Base-by-base conservation (phyloP, 92 coral and sea anemone species). In the Phymanthus crucifer region DNA sequence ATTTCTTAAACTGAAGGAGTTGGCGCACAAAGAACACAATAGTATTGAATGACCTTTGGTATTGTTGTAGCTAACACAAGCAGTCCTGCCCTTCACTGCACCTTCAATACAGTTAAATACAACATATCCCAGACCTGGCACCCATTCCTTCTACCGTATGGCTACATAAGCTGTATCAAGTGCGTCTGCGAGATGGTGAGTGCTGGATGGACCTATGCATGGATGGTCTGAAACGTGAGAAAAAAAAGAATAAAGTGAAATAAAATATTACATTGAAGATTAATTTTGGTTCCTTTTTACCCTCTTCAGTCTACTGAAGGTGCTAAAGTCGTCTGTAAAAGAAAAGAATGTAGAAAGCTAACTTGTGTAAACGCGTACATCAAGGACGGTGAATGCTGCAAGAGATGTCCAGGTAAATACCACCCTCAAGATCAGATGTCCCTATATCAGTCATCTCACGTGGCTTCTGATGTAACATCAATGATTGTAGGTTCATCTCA, bases 131-230 rank as follows among this genome's bases (percentile, higher is more conserved):
- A 90, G 33, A 57, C 69, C 31, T 93, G 97, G 97, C 73, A 90
- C 61, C 97, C 97, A 7, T 78, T 87, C 50, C 85, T 93, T 24
- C 34, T 74, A 17, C 97, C 94, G 29, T 38, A 71, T 46, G 97
- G 94, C 66, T 87, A 87, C 68, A 68, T 78, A 37, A 82, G 80
- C 58, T 93, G 97, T 83, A 93, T 90, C 76, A 83, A 74, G 33
- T 93, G 97, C 70, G 45, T 43, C 32, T 93, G 97, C 40, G 78
- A 84, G 80, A 52, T 87, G 97, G 97, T 93, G 43, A 73, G 92
- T 66, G n/a, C 13, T 45, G 50, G 50, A 45, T 45, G 50, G 4
- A 1, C 16, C 13, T 11, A 45, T 11, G 50, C 13, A 9, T 9
- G 4, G 50, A 45, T 9, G 10, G 50, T 1, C 16, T 11, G 50